Conservation (phyloP, 2,797 vertebrate species). For the Rhyacichthys aspro region DNA sequence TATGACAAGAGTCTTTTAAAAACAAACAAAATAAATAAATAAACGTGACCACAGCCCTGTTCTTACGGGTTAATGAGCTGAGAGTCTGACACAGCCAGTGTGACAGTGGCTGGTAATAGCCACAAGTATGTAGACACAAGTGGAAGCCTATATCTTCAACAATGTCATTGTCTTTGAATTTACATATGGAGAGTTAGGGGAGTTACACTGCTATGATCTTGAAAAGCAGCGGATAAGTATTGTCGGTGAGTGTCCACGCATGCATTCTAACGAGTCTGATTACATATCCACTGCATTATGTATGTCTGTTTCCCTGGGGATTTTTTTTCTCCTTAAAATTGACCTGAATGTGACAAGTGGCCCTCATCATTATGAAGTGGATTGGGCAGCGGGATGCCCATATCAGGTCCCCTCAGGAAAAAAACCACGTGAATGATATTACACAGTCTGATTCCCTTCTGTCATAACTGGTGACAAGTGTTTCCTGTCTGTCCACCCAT, state of each 20-base stretch:
- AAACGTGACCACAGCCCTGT: too few relatives aligned
- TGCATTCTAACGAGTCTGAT: conserved; percentile 25
- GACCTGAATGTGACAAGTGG: conserved; percentile 39
- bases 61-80: too few relatives aligned
- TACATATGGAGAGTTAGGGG: too few relatives aligned
- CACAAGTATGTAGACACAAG: too few relatives aligned
- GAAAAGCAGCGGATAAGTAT: conserved; percentile 9
- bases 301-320: conserved; percentile 7
- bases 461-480: conserved; percentile 57
- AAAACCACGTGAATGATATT: conserved; percentile 47
- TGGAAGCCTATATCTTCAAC: too few relatives aligned
- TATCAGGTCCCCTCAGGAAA: conserved; percentile 41
- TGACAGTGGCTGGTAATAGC: too few relatives aligned
- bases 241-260: conserved; percentile 1
- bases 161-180: too few relatives aligned
- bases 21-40: too few relatives aligned
- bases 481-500: conserved; percentile 53
- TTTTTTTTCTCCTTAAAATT: conserved; percentile 19
- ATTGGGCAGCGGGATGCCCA: conserved; percentile 45
- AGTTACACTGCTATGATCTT: conserved; percentile 26
- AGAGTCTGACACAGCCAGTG: too few relatives aligned
- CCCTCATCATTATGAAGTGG: conserved; percentile 51
- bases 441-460: conserved; percentile 40
- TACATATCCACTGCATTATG: not conserved
- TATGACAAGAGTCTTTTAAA: too few relatives aligned